Evolutionary conservation across 2,888 invertebrate species (phyloP), one percentile per base, ranked within the genome.

Genomic region (Drosophila neonasuta): DNA sequence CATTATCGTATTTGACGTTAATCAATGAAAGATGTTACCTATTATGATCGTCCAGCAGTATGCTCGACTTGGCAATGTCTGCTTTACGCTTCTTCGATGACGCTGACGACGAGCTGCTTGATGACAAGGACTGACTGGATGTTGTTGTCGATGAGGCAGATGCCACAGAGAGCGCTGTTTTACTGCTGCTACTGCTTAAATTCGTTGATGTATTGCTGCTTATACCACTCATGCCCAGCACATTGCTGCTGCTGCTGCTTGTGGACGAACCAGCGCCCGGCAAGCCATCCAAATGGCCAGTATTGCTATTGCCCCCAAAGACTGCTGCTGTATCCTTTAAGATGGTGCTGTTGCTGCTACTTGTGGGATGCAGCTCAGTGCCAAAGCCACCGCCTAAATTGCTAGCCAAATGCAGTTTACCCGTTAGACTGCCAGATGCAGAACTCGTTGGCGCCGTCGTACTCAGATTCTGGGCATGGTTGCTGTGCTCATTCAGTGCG

Each of bases 1-100:
- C 45, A 32, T 52, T 13, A 9, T 30, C 10, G 10, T 42, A 32
- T 44, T 24, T 3, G 6, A n/a, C n/a, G 4, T 29, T 20, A 2
- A 30, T 13, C 30, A 15, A 9, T 17, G 1, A n/a, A 15, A 8
- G 8, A 42, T 39, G 13, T n/a, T 72, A 91, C 91, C 87, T 90
- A 78, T 89, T 90, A 48, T 88, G 81, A 65, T 91, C 91, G 46
- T 89, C 88, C 20, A 83, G 48, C 11, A 67, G 57, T 4, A 63
- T 61, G 39, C 72, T 84, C 24, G 88, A 72, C 57, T 89, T 88
- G 0, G 80, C 50, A 5, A 56, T 71, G 45, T 91, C 91, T 3
- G 86, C 88, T 75, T 91, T 91, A 8, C 91, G 87, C 62, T 91
- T 91, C 61, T 91, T 91, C 0, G 88, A 87, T 3, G 83, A 32